These are phyloP conservation scores for Theonella swinhoei DNA, from an alignment of 37 sponge, comb jelly and placozoan species.

Conservation along the genomic window DNA sequence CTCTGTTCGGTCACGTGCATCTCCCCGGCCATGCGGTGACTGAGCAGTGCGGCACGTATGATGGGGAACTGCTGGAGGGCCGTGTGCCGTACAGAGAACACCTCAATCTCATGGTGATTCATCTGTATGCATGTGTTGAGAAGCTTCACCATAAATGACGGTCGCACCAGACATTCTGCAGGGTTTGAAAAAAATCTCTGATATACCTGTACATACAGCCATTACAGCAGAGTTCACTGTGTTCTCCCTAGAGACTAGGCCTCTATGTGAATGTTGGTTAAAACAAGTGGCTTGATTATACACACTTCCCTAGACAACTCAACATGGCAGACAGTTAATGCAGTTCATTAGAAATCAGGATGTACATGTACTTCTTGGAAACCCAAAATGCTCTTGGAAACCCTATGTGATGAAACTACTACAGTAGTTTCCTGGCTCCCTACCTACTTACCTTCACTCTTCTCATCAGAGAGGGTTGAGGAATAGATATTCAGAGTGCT, in stretches of 20 bases:
- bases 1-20: neutral
- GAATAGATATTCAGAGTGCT: conserved; percentile 48
- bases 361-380: too few relatives aligned
- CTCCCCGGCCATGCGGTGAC: neutral
- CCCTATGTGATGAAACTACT: too few relatives aligned
- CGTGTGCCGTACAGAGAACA: neutral
- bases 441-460: conserved; percentile 35
- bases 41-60: conserved; percentile 5
- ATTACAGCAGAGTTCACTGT: neutral
- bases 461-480: conserved; percentile 1
- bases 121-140: neutral
- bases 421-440: too few relatives aligned
- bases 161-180: neutral
- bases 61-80: conserved; percentile 26
- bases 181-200: too few relatives aligned
- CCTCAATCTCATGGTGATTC: neutral
- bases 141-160: neutral
- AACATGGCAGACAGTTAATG: too few relatives aligned
- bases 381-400: too few relatives aligned
- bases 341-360: too few relatives aligned
- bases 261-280: neutral
- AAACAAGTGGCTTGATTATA: neutral
- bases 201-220: neutral
- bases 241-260: neutral
- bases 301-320: too few relatives aligned